Evolutionary conservation across 2,888 invertebrate genomes (phyloP).

Genomic region (Cenopis cana): DNA sequence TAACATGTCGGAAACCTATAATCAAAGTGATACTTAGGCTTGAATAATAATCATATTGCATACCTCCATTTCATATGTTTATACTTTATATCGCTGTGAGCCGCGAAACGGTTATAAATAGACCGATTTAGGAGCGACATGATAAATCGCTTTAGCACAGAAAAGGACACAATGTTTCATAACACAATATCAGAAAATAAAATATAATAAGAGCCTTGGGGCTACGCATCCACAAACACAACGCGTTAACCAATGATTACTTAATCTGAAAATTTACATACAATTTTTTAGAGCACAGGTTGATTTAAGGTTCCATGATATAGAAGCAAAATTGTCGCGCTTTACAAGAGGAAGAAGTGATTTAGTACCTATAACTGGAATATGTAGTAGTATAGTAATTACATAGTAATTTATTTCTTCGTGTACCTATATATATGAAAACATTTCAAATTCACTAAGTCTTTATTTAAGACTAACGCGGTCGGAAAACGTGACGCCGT

Average conservation of each 20-base stretch:
- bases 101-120: conserved; percentile 12
- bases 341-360: too few species aligned
- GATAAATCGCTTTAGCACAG: conserved; percentile 25
- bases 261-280: conserved; percentile 23
- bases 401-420: too few species aligned
- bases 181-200: conserved; percentile 24
- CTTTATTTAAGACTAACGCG: too few species aligned
- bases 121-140: conserved; percentile 34
- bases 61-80: conserved; percentile 1
- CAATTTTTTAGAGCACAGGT: not conserved
- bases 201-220: conserved; percentile 21
- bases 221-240: conserved; percentile 10
- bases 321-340: not conserved
- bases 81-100: conserved; percentile 11
- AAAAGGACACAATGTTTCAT: conserved; percentile 30
- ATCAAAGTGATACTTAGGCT: not conserved
- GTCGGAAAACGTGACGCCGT: too few species aligned
- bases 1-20: not conserved
- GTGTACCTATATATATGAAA: too few species aligned
- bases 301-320: not conserved
- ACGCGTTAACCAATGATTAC: conserved; percentile 7
- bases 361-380: too few species aligned
- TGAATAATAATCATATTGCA: not conserved
- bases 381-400: too few species aligned
- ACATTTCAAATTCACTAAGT: too few species aligned